Conservation (phyloP, 2,888 invertebrate species). For the Tuberolachnus salignus region DNA sequence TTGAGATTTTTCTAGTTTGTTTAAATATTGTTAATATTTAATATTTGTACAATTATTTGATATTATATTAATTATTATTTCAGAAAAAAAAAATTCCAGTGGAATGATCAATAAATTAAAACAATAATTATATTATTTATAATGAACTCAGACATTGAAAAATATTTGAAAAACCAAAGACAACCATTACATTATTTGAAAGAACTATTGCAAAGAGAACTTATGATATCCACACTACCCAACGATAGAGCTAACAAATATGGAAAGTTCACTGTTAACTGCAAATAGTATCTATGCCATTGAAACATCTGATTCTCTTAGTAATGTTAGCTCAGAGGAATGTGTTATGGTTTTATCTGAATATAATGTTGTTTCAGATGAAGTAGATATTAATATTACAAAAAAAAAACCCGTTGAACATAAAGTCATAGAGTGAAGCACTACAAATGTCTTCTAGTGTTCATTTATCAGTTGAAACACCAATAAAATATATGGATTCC, state of each 20-base stretch:
- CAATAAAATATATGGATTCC: neutral
- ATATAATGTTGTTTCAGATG: slow-evolving; percentile 36
- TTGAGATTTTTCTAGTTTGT: neutral
- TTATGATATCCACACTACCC: neutral
- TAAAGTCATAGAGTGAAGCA: slow-evolving; percentile 37
- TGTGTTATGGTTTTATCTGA: slow-evolving; percentile 42
- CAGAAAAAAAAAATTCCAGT: neutral
- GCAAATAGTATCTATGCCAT: slow-evolving; percentile 3
- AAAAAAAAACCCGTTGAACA: slow-evolving; percentile 14
- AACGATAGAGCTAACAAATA: neutral
- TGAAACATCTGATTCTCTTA: slow-evolving; percentile 27
- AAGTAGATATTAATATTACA: neutral
- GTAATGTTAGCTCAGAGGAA: slow-evolving; percentile 36
- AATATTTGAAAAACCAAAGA: slow-evolving; percentile 16
- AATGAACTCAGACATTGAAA: slow-evolving; percentile 37
- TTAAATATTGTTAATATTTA: neutral
- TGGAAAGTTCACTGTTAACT: neutral
- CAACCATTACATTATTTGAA: slow-evolving; percentile 50
- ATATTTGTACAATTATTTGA: neutral
- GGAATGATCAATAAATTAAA: neutral
- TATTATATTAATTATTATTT: neutral
- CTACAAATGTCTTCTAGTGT: slow-evolving; percentile 17
- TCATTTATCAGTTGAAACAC: neutral
- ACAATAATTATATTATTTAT: neutral
- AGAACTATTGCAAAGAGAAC: slow-evolving; percentile 11